These are phyloP conservation scores for Poecilobothrus nobilitatus DNA, from an alignment of 2,888 invertebrate species.

Conservation along the genomic window DNA sequence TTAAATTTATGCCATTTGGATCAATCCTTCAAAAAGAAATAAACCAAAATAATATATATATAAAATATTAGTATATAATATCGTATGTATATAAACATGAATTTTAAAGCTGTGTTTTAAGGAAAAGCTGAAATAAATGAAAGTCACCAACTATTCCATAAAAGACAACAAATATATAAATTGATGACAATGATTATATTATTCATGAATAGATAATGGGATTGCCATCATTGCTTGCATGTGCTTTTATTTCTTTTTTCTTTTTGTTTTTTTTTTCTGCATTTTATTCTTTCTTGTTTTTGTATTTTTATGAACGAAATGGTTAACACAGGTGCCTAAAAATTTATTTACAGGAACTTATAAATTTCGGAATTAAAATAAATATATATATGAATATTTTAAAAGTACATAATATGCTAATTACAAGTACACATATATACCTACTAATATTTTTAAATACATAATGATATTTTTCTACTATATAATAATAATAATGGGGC, in stretches of 20 bases:
- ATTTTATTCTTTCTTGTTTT: not conserved
- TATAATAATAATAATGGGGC: no score
- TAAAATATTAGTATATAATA: no score
- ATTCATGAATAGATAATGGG: constrained; percentile 6
- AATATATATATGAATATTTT: not conserved
- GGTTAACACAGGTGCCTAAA: no score
- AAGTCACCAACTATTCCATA: not conserved
- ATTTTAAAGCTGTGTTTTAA: no score
- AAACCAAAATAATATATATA: not conserved
- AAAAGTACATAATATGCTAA: not conserved
- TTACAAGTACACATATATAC: no score
- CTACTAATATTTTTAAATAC: no score
- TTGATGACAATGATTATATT: constrained; percentile 6
- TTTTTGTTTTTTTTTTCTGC: not conserved
- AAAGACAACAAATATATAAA: not conserved
- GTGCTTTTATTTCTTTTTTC: not conserved
- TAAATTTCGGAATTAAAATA: not conserved
- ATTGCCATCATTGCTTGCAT: constrained; percentile 1
- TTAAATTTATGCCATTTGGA: constrained; percentile 29
- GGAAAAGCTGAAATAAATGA: not conserved
- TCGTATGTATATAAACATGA: no score
- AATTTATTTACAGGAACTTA: not conserved
- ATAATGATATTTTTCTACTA: no score
- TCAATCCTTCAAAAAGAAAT: not conserved
- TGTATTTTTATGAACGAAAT: not conserved